Evolutionary conservation across 2,113 vertebrate species (phyloP).

Genomic region (Nothoprocta perdicaria): DNA sequence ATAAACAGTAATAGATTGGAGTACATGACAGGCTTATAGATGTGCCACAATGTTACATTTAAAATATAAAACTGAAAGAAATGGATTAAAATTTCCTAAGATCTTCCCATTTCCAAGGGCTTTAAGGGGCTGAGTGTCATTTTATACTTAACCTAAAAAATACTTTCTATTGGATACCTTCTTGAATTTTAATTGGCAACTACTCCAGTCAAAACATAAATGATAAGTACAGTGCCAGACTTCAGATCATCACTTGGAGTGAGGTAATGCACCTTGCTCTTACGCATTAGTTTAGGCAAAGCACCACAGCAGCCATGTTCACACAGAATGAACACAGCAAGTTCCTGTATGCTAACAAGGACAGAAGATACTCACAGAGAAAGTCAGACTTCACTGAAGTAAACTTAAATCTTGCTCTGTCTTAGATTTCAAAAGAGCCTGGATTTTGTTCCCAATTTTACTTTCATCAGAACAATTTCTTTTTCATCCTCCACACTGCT

Average conservation of each 20-base stretch:
- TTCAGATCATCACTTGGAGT: background rate
- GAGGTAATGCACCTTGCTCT: background rate
- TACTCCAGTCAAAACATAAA: too few species aligned
- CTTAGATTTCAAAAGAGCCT: background rate
- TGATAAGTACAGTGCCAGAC: background rate
- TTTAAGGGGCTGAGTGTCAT: background rate
- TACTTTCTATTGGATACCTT: background rate
- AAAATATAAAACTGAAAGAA: background rate
- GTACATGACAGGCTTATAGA: background rate
- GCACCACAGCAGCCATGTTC: background rate
- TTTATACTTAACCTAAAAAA: background rate
- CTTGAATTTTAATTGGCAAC: background rate
- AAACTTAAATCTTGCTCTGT: background rate
- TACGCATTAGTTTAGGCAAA: background rate
- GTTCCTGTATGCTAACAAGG: background rate
- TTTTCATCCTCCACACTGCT: background rate
- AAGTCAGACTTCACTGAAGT: background rate
- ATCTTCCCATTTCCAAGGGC: background rate
- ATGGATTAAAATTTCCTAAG: background rate
- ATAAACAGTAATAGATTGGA: background rate
- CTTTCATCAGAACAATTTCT: background rate
- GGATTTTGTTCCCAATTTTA: background rate
- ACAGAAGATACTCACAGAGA: background rate
- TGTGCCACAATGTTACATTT: background rate
- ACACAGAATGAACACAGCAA: background rate